Conservation (phyloP, 2,797 vertebrate genomes). For the Hippopotamyrus pictus region DNA sequence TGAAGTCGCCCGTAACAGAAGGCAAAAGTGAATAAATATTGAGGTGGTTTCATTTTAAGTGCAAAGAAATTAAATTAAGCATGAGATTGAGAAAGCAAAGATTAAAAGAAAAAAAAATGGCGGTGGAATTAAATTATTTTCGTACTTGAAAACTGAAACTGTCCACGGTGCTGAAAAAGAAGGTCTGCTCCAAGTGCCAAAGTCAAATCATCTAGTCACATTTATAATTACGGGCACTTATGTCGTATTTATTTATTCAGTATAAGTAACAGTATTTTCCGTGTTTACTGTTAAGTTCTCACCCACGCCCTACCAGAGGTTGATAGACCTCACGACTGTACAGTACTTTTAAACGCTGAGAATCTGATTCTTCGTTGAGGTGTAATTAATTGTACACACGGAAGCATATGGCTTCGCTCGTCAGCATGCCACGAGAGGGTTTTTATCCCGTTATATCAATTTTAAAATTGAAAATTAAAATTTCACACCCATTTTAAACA, state of each 20-base stretch:
- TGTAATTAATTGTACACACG: neutral
- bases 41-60: neutral
- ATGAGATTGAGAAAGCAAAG: neutral
- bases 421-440: neutral
- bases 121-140: neutral
- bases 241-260: neutral
- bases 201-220: neutral
- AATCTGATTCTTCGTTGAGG: neutral
- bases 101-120: neutral
- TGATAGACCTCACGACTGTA: neutral
- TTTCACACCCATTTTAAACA: constrained; percentile 4
- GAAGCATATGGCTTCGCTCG: neutral
- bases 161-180: constrained; percentile 17
- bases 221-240: neutral
- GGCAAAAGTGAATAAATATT: neutral
- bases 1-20: neutral
- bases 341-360: neutral
- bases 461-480: neutral
- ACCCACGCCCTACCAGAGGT: neutral
- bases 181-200: neutral
- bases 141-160: constrained; percentile 16
- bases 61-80: neutral
- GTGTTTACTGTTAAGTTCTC: neutral
- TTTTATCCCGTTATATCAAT: neutral
- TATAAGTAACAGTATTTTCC: neutral